phyloP scores from a whole-genome alignment of 1,140 invertebrate genomes.

The Aphis craccivora region DNA sequence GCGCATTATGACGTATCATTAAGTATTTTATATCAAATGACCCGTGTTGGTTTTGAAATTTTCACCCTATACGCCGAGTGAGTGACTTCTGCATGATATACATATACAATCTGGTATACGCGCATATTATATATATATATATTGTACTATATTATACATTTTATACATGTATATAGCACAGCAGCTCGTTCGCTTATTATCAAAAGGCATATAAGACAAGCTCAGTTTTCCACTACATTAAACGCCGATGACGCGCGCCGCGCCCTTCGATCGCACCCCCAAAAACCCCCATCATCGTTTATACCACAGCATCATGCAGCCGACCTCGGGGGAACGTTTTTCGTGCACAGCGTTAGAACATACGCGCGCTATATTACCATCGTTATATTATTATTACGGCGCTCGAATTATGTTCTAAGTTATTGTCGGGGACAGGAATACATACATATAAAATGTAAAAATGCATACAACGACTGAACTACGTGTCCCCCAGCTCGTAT shows the following conservation, averaged over 20 bases:
- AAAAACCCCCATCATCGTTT: background rate
- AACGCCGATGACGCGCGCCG: constrained; percentile 25
- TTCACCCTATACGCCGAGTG: background rate
- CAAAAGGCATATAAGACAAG: constrained; percentile 47
- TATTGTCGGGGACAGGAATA: background rate
- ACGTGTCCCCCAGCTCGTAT: background rate
- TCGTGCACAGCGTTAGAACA: background rate
- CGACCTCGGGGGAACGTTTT: constrained; percentile 46
- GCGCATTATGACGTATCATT: background rate
- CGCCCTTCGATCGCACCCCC: background rate
- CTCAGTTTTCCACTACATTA: constrained; percentile 58
- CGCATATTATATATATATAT: background rate
- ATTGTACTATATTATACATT: background rate
- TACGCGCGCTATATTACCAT: background rate
- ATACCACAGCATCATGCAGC: background rate
- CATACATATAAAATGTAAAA: background rate
- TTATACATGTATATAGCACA: background rate
- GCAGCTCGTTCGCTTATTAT: constrained; percentile 29
- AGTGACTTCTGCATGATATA: background rate
- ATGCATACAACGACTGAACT: background rate
- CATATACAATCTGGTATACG: background rate
- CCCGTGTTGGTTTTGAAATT: background rate
- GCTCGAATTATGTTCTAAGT: background rate
- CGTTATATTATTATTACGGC: constrained; percentile 24
- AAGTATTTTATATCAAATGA: constrained; percentile 39